Conservation (phyloP, 2,113 vertebrate species). For the Anguilla japonica region DNA sequence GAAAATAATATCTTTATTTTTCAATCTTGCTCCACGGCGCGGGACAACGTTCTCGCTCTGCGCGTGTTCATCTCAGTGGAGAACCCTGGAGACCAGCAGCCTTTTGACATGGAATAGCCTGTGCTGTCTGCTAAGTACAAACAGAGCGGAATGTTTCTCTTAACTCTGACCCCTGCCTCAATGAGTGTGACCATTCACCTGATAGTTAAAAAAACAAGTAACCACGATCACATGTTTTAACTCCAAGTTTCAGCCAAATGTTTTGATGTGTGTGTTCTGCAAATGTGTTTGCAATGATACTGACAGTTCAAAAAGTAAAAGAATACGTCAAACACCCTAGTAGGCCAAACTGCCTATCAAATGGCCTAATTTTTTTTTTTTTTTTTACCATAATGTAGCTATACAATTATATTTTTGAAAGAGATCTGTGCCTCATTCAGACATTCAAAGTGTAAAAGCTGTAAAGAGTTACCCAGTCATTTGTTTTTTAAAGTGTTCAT, state of each 20-base stretch:
- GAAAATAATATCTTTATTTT: neutral
- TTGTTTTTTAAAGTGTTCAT: no score
- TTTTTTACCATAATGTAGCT: neutral
- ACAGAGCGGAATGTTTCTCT: constrained; percentile 15
- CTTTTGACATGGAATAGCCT: neutral
- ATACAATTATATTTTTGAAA: no score
- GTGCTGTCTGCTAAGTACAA: neutral
- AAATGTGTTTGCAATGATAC: no score
- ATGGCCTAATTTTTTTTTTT: no score
- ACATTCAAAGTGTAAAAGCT: no score
- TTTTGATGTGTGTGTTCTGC: no score
- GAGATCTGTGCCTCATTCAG: neutral
- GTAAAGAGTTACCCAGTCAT: no score
- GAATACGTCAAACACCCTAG: no score
- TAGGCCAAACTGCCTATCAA: no score
- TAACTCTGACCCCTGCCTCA: constrained; percentile 4
- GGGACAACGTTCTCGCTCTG: neutral
- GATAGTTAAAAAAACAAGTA: no score
- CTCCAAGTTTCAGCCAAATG: neutral
- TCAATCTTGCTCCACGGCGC: neutral
- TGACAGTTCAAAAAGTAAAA: no score
- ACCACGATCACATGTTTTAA: neutral
- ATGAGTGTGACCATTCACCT: neutral
- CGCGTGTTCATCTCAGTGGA: neutral
- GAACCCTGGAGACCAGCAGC: neutral